Evolutionary conservation across 2,797 vertebrate genomes (phyloP).

Genomic region (Muscicapa striata): DNA sequence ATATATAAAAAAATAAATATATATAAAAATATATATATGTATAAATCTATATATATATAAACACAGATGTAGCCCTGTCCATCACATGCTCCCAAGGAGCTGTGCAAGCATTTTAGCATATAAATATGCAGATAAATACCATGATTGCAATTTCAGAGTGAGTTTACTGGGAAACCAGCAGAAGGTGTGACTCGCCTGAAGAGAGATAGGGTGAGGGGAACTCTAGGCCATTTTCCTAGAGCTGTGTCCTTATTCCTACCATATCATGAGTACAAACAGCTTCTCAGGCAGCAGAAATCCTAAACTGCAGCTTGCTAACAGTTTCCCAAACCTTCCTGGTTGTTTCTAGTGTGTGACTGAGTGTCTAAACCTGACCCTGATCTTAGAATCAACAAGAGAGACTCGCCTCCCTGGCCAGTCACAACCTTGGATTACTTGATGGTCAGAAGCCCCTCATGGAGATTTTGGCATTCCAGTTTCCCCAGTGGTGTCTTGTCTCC

Average conservation of each 20-base stretch:
- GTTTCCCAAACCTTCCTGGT: not conserved
- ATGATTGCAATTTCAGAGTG: not conserved
- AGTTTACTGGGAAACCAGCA: not conserved
- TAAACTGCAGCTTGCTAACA: not conserved
- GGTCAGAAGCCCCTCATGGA: not conserved
- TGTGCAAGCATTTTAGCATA: not conserved
- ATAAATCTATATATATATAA: fast-evolving
- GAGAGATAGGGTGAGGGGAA: not conserved
- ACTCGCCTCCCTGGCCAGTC: not conserved
- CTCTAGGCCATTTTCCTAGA: not conserved
- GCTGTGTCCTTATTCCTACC: not conserved
- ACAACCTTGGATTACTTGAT: not conserved
- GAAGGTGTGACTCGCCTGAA: not conserved
- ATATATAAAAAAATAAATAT: fast-evolving
- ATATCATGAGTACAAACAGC: not conserved
- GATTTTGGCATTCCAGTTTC: not conserved
- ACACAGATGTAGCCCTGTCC: not conserved
- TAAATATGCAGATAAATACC: not conserved
- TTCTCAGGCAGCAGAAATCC: not conserved
- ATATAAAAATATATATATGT: no score
- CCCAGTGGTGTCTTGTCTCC: not conserved
- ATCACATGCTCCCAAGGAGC: not conserved
- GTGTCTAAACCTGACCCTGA: not conserved
- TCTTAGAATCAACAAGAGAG: not conserved
- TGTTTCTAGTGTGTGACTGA: not conserved